Evolutionary conservation across 2,797 vertebrate species (phyloP).

Genomic region (Dromococcyx pavoninus): DNA sequence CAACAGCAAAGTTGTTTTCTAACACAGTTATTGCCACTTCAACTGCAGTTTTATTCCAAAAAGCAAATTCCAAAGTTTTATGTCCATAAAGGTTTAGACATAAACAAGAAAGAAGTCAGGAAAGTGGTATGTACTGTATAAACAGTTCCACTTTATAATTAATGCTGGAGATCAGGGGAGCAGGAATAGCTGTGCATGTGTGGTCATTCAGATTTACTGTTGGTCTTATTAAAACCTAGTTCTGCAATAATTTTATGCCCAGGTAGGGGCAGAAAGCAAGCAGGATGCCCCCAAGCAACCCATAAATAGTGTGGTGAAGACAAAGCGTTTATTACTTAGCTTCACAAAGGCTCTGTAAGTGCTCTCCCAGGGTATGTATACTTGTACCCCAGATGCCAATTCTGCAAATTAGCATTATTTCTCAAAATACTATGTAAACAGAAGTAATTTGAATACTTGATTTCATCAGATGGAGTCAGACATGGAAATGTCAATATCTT

Average conservation of each 20-base stretch:
- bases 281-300: conserved; percentile 79
- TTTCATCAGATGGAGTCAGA: conserved; percentile 41
- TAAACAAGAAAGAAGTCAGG: conserved; percentile 65
- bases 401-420: conserved; percentile 73
- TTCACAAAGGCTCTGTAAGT: conserved; percentile 72
- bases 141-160: conserved; percentile 48
- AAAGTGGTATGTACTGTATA: conserved; percentile 39
- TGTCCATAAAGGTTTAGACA: conserved; percentile 67
- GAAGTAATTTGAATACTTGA: conserved; percentile 67
- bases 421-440: conserved; percentile 72
- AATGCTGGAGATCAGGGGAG: conserved; percentile 46
- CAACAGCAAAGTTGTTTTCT: background rate
- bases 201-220: conserved; percentile 74
- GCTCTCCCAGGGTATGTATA: conserved; percentile 68
- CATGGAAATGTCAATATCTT: conserved; percentile 36
- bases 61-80: conserved; percentile 66
- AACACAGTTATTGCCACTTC: conserved; percentile 15
- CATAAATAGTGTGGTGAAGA: conserved; percentile 82
- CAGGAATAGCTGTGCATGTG: conserved; percentile 26
- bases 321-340: conserved; percentile 80
- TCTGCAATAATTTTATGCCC: conserved; percentile 72
- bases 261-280: conserved; percentile 74
- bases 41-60: conserved; percentile 48
- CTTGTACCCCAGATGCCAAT: conserved; percentile 62
- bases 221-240: conserved; percentile 69